phyloP scores from a whole-genome alignment of 2,797 vertebrate genomes.

The Hypotaenidia philippensis region DNA sequence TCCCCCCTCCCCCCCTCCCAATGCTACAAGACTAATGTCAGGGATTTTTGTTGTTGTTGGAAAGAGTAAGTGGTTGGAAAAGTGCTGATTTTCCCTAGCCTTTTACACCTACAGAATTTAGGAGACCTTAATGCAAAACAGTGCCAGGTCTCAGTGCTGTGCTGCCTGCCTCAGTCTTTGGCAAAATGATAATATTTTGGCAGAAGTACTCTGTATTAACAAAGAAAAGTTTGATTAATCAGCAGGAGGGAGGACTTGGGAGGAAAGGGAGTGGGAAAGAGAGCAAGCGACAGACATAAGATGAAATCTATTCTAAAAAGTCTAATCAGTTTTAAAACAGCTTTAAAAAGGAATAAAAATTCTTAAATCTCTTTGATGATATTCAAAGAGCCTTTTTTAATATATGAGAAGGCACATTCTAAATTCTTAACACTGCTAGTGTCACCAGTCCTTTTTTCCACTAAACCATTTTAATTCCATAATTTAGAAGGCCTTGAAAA shows the following conservation, averaged over 20 bases:
- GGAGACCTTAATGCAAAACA: constrained; percentile 16
- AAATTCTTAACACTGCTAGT: constrained; percentile 80
- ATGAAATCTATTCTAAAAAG: constrained; percentile 46
- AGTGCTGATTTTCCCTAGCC: constrained; percentile 59
- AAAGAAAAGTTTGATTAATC: constrained; percentile 61
- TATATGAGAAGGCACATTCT: constrained; percentile 75
- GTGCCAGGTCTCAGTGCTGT: constrained; percentile 63
- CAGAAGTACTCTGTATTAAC: constrained; percentile 48
- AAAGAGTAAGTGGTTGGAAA: constrained; percentile 43
- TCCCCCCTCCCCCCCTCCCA: not conserved
- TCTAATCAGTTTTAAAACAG: constrained; percentile 74
- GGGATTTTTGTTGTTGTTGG: constrained; percentile 60
- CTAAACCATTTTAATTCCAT: constrained; percentile 79
- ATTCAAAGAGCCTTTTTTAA: constrained; percentile 82
- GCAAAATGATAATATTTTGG: constrained; percentile 47
- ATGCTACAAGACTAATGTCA: not conserved
- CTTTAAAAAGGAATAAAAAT: constrained; percentile 82
- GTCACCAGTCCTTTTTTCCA: constrained; percentile 69
- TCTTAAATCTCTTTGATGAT: constrained; percentile 82
- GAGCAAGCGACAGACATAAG: not conserved
- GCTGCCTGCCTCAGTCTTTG: constrained; percentile 37
- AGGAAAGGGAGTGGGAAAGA: not conserved
- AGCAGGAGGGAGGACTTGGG: constrained; percentile 9
- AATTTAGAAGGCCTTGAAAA: constrained; percentile 79
- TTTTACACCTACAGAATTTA: constrained; percentile 20